Evolutionary conservation across 2,113 vertebrate species (phyloP), one percentile per base, ranked within the genome.

Genomic region (Heterotilapia buettikoferi): DNA sequence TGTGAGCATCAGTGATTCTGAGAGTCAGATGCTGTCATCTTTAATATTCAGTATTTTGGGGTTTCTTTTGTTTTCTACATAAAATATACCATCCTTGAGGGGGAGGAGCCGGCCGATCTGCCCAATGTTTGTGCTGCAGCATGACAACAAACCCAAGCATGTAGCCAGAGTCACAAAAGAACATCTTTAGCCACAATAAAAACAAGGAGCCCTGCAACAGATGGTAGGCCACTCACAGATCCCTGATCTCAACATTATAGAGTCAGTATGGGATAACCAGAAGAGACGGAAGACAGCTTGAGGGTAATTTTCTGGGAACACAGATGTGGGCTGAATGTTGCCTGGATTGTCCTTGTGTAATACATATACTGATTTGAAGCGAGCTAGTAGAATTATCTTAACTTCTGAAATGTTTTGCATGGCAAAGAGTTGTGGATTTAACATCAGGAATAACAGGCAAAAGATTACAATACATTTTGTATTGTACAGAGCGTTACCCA

Each of bases 61-160:
- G 0, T 0, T 2, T 0, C 4, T 40, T 71, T 45, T 16, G 7
- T 16, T 71, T 45, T 16, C 19, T 71, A 66, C 10, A 5, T 2
- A n/a, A 52, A 78, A 31, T 31, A 8, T 31, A 13, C 6, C 19
- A 68, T 68, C 63, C 33, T 68, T 38, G 63, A 38, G 33, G 33
- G 19, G 61, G 33, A 38, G 61, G 19, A 21, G 33, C 45, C 0
- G 7, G 31, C 10, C 1, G 6, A 57, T 59, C 21, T 11, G 21
- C 14, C 14, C 33, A 6, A 45, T 29, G 16, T 31, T 82, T 59
- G 80, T 45, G 57, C 10, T 52, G 73, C 26, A 78, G 45, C 26
- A 13, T 31, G 71, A 31, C 71, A 50, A n/a, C 16, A 50, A 78
- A 78, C 26, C 18, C 45, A 78, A 78, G 45, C 10, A 52, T 1